These are phyloP conservation scores for Scortum barcoo DNA, from an alignment of 2,113 vertebrate genomes.

Conservation along the genomic window DNA sequence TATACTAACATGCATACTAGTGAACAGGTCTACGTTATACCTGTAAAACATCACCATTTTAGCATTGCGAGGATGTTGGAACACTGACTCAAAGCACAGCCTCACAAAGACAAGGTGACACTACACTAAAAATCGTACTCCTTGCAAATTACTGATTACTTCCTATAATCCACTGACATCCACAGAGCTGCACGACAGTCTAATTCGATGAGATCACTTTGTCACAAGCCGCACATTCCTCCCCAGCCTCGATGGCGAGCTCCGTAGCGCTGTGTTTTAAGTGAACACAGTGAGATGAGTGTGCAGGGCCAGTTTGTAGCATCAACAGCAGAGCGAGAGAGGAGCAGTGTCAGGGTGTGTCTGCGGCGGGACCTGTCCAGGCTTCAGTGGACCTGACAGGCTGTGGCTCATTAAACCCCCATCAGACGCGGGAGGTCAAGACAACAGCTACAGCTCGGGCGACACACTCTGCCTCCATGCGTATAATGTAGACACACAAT, in stretches of 20 bases:
- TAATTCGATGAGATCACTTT: background rate
- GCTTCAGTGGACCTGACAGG: slow-evolving; percentile 71
- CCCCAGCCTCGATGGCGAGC: background rate
- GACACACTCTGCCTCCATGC: slow-evolving; percentile 26
- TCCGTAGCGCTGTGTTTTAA: slow-evolving; percentile 36
- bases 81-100: background rate
- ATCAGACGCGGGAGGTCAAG: slow-evolving; percentile 74
- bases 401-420: slow-evolving; percentile 76
- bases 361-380: slow-evolving; percentile 56
- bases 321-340: slow-evolving; percentile 42
- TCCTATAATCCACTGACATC: background rate
- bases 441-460: slow-evolving; percentile 54
- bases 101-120: background rate
- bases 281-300: slow-evolving; percentile 32
- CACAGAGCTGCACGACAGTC: background rate
- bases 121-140: background rate
- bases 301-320: slow-evolving; percentile 46
- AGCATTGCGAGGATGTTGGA: background rate
- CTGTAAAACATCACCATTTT: background rate
- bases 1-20: background rate
- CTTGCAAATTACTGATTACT: background rate
- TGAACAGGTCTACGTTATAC: background rate
- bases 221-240: slow-evolving; percentile 7
- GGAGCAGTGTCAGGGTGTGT: slow-evolving; percentile 47
- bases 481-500: slow-evolving; percentile 38